A percentile compares a stretch with the other conserved stretches of the same genome.
These are phyloP conservation scores for Slavum lentiscoides DNA, from an alignment of 2,888 invertebrate species.

Conservation along the genomic window DNA sequence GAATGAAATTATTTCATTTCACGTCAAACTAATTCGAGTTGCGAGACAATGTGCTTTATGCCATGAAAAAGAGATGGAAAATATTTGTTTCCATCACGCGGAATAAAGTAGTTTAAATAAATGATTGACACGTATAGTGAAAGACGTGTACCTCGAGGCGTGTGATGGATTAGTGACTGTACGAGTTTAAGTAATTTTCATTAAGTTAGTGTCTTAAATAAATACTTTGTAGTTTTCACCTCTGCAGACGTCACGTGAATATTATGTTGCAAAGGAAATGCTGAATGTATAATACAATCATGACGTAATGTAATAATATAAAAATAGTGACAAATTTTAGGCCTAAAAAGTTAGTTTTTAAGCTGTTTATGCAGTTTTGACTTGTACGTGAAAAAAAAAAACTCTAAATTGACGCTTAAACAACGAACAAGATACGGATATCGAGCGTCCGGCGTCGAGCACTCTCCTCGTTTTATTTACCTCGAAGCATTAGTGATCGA, in stretches of 20 bases:
- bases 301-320: not conserved
- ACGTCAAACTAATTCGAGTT: slow-evolving; percentile 27
- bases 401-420: too few relatives aligned
- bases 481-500: too few relatives aligned
- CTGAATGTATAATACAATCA: not conserved
- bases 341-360: not conserved
- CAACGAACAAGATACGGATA: too few relatives aligned
- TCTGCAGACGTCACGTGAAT: not conserved
- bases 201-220: slow-evolving; percentile 8
- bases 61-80: not conserved
- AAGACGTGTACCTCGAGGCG: not conserved
- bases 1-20: slow-evolving; percentile 33
- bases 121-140: slow-evolving; percentile 19
- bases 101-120: slow-evolving; percentile 18
- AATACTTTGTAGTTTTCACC: not conserved
- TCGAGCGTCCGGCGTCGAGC: too few relatives aligned
- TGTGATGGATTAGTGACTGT: not conserved
- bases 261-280: not conserved
- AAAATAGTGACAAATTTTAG: not conserved
- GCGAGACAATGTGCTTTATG: slow-evolving; percentile 1
- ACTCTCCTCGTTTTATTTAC: too few relatives aligned
- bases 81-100: not conserved
- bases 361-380: too few relatives aligned
- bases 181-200: slow-evolving; percentile 4
- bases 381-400: too few relatives aligned